Conservation (phyloP, 2,797 vertebrate genomes). For the Brachymystax lenok region DNA sequence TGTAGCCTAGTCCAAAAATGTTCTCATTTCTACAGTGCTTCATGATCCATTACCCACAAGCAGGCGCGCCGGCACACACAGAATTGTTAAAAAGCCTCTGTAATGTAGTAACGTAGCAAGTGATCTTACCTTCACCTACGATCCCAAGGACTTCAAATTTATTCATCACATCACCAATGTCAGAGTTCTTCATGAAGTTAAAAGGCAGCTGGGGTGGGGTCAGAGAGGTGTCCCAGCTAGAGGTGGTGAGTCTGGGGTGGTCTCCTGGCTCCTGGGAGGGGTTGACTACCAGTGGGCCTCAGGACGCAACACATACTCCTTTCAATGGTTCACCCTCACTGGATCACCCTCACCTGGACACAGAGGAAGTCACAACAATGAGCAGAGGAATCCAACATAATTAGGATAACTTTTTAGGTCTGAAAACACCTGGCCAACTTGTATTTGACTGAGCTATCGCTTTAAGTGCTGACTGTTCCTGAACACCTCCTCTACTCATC, state of each 20-base stretch:
- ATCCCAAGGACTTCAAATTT: constrained; percentile 99
- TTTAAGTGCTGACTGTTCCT: constrained; percentile 55
- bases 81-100: not conserved
- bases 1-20: too few relatives aligned
- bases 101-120: not conserved
- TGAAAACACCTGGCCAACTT: not conserved
- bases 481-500: constrained; percentile 53
- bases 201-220: constrained; percentile 75
- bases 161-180: constrained; percentile 99
- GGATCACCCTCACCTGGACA: constrained; percentile 46
- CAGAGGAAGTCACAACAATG: not conserved
- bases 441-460: constrained; percentile 1
- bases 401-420: not conserved
- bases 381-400: not conserved
- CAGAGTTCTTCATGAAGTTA: constrained; percentile 98
- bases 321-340: constrained; percentile 31
- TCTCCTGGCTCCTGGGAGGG: constrained; percentile 55
- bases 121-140: constrained; percentile 95
- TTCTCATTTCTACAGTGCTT: too few relatives aligned
- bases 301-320: constrained; percentile 62
- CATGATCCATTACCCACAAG: too few relatives aligned
- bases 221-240: constrained; percentile 53
- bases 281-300: constrained; percentile 55
- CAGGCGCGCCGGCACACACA: not conserved
- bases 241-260: constrained; percentile 55